Conservation (phyloP, 1,140 invertebrate species). For the Heliconius congener region DNA sequence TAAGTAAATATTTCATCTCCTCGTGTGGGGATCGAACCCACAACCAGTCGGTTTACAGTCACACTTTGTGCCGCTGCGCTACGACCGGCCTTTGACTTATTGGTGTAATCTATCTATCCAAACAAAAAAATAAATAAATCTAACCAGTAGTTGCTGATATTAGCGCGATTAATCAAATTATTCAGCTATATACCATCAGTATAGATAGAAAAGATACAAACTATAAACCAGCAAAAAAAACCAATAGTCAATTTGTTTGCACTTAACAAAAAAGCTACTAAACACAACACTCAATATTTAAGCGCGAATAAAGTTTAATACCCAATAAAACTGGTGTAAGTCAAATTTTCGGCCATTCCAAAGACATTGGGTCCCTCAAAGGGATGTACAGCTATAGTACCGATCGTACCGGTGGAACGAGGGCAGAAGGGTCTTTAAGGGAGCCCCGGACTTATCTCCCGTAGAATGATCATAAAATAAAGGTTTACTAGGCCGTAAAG, state of each 20-base stretch:
- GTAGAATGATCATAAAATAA: slow-evolving; percentile 75
- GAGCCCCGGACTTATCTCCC: slow-evolving; percentile 74
- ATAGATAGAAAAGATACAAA: too few relatives aligned
- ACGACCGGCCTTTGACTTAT: too few relatives aligned
- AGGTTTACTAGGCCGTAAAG: slow-evolving; percentile 79
- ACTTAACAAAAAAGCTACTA: slow-evolving; percentile 5
- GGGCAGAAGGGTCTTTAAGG: slow-evolving; percentile 64
- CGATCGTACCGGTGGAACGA: slow-evolving; percentile 29
- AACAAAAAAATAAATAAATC: too few relatives aligned
- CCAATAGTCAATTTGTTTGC: not conserved
- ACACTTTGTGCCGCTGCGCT: too few relatives aligned
- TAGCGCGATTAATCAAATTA: too few relatives aligned
- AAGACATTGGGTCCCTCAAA: slow-evolving; percentile 12
- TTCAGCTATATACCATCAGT: too few relatives aligned
- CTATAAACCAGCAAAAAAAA: not conserved
- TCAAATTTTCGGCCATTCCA: slow-evolving; percentile 43
- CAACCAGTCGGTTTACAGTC: too few relatives aligned
- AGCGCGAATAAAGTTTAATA: slow-evolving; percentile 1
- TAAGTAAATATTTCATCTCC: too few relatives aligned
- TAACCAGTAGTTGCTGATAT: too few relatives aligned
- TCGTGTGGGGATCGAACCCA: too few relatives aligned
- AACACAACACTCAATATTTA: slow-evolving; percentile 14
- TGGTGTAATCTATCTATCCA: too few relatives aligned
- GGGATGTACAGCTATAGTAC: slow-evolving; percentile 19
- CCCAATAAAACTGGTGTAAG: slow-evolving; percentile 31